Conservation (phyloP, 2,113 vertebrate genomes). For the Neopipo cinnamomea region DNA sequence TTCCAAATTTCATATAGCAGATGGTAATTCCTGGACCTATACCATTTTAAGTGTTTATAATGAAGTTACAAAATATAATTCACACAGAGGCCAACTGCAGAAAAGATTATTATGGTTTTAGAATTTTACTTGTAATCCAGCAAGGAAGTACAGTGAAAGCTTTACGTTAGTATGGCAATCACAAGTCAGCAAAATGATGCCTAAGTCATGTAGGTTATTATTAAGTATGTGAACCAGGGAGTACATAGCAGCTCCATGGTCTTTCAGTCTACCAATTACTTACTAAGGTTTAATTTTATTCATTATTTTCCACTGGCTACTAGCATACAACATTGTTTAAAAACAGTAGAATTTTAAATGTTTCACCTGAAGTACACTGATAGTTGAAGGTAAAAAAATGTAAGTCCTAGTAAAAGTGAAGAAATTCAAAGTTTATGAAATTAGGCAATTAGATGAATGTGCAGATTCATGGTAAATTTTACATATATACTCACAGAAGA, state of each 20-base stretch:
- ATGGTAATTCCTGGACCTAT: not conserved
- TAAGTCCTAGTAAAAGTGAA: not conserved
- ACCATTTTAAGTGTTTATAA: not conserved
- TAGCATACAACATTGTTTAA: not conserved
- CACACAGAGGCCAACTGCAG: not conserved
- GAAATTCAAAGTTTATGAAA: not conserved
- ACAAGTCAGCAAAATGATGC: not conserved
- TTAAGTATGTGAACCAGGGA: not conserved
- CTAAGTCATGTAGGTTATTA: not conserved
- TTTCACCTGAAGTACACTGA: not conserved
- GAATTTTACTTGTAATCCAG: not conserved
- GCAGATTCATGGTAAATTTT: not conserved
- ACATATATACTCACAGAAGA: not conserved
- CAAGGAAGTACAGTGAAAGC: not conserved
- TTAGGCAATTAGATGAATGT: not conserved
- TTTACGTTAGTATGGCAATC: not conserved
- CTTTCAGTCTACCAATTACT: not conserved
- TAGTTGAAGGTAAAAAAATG: not conserved
- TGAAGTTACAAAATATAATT: not conserved
- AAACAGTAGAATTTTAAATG: not conserved
- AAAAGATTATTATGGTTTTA: not conserved
- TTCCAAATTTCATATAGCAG: not conserved
- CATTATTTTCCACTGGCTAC: not conserved
- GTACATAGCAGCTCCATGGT: rapidly evolving
- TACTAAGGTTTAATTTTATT: not conserved